A percentile compares a stretch with the other conserved stretches of the same genome.
These are phyloP conservation scores for Drosophila nigritarsus DNA, from an alignment of 2,888 invertebrate genomes.

Conservation along the genomic window DNA sequence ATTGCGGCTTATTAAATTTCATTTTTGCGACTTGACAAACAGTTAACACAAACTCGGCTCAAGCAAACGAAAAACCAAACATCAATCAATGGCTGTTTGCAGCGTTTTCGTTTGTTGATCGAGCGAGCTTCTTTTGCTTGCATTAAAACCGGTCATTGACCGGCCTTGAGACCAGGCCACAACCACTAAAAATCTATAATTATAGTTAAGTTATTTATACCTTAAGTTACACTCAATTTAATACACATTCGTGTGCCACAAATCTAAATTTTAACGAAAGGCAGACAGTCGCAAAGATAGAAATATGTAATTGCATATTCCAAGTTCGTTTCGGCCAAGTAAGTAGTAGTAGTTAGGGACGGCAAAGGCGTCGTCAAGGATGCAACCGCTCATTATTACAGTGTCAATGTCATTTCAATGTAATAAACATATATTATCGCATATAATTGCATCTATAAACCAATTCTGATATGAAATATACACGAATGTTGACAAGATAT, in stretches of 20 bases:
- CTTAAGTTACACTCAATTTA: conserved; percentile 25
- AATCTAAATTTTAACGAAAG: conserved; percentile 53
- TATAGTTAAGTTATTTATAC: conserved; percentile 38
- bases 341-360: conserved; percentile 25
- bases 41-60: conserved; percentile 10
- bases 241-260: conserved; percentile 24
- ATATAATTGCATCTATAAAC: background rate
- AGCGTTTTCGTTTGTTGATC: conserved; percentile 18
- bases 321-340: conserved; percentile 40
- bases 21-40: conserved; percentile 24
- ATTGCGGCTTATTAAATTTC: conserved; percentile 42
- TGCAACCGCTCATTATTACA: background rate
- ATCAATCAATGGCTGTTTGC: conserved; percentile 12
- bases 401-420: background rate
- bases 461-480: background rate
- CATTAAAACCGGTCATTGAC: conserved; percentile 20
- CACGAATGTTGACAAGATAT: background rate
- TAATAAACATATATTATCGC: background rate
- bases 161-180: conserved; percentile 19
- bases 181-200: conserved; percentile 11
- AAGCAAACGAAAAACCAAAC: conserved; percentile 1
- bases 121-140: background rate
- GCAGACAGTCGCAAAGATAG: conserved; percentile 14
- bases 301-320: conserved; percentile 60
- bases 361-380: conserved; percentile 29